Percentiles rank a stretch among this genome's conserved stretches.
Conservation (phyloP, 2,113 vertebrate genomes). For the Fulica atra region DNA sequence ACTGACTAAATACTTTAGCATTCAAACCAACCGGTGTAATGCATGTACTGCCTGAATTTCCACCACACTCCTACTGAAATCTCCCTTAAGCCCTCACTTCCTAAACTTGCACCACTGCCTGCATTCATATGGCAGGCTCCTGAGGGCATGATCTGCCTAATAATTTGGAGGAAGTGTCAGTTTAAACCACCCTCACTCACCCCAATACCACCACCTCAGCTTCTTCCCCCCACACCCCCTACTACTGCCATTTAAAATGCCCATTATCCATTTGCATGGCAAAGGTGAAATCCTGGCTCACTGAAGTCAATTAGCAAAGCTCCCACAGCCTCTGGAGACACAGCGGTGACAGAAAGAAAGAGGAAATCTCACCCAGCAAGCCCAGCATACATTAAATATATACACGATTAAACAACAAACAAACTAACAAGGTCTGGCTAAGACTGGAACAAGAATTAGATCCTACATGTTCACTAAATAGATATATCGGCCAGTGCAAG, state of each 20-base stretch:
- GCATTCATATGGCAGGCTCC: neutral
- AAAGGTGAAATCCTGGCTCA: conserved; percentile 29
- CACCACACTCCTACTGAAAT: neutral
- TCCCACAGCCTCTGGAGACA: conserved; percentile 3
- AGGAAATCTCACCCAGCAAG: neutral
- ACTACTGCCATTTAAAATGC: neutral
- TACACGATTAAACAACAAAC: neutral
- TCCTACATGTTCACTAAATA: neutral
- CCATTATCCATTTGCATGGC: conserved; percentile 6
- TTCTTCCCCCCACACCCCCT: neutral
- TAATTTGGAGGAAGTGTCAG: conserved; percentile 24
- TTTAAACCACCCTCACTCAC: neutral
- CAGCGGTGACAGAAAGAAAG: neutral
- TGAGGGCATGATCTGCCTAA: conserved; percentile 12
- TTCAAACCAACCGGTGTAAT: neutral
- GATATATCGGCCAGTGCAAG: neutral
- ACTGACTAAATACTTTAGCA: neutral
- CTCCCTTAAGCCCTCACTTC: neutral
- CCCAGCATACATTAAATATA: neutral
- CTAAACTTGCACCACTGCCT: neutral
- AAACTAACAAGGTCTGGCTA: neutral
- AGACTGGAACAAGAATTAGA: neutral
- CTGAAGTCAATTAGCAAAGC: conserved; percentile 26
- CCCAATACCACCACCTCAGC: neutral
- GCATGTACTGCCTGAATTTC: neutral